phyloP scores from a whole-genome alignment of 2,113 vertebrate genomes.

The Megaceryle maxima region DNA sequence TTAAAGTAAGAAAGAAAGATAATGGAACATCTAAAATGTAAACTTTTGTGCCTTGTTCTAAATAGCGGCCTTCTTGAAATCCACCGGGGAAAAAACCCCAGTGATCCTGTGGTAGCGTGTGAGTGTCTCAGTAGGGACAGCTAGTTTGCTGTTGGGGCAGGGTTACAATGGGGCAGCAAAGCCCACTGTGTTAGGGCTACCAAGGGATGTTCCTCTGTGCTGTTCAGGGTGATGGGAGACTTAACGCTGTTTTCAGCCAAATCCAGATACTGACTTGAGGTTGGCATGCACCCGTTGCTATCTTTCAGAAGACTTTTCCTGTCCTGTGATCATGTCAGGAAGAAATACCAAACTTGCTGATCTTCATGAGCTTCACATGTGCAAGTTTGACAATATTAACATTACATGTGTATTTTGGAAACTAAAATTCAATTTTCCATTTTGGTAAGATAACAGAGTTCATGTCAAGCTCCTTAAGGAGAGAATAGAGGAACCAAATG shows the following conservation, averaged over 20 bases:
- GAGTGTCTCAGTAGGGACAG: background rate
- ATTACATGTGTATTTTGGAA: background rate
- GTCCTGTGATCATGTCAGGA: background rate
- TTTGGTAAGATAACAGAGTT: background rate
- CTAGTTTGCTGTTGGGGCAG: background rate
- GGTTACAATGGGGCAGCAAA: background rate
- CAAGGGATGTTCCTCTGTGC: background rate
- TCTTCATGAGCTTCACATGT: background rate
- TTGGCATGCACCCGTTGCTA: background rate
- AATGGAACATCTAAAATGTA: background rate
- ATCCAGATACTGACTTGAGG: background rate
- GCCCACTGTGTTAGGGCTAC: background rate
- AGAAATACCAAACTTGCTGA: background rate
- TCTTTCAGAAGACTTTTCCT: background rate
- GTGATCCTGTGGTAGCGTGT: accelerated
- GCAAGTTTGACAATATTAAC: background rate
- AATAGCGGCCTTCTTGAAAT: background rate
- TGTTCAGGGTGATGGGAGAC: accelerated
- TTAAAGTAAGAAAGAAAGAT: background rate
- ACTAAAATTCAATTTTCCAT: background rate
- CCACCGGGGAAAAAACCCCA: background rate
- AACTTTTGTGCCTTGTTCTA: background rate
- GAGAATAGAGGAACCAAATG: background rate
- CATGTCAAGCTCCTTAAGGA: background rate
- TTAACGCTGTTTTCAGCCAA: background rate